Percentiles rank a stretch among this genome's conserved stretches.
These are phyloP conservation scores for Eriocheir sinensis DNA, from an alignment of 1,140 invertebrate genomes.

Conservation along the genomic window DNA sequence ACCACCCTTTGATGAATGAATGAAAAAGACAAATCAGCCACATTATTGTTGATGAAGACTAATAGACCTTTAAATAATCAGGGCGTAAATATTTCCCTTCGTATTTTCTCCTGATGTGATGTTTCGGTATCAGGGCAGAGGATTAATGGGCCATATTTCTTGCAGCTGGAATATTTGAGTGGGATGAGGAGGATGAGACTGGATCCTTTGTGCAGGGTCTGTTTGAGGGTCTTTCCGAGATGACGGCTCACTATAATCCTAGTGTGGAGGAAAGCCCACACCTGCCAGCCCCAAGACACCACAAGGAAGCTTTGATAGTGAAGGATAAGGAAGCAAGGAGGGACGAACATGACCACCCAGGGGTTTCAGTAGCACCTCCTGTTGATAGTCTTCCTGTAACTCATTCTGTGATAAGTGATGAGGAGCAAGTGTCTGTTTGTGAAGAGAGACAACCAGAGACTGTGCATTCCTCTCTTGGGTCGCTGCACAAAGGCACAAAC, in stretches of 20 bases:
- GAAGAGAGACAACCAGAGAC: background rate
- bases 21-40: too few species aligned
- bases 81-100: too few species aligned
- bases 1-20: too few species aligned
- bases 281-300: background rate
- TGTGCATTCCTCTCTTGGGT: background rate
- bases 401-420: background rate
- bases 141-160: slow-evolving; percentile 53
- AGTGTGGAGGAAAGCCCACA: background rate
- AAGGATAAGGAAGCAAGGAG: background rate
- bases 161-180: slow-evolving; percentile 68
- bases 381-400: background rate
- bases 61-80: too few species aligned
- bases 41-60: too few species aligned
- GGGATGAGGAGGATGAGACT: slow-evolving; percentile 58
- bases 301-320: background rate
- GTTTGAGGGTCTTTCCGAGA: slow-evolving; percentile 51
- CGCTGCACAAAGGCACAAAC: too few species aligned
- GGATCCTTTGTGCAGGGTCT: slow-evolving; percentile 57
- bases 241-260: slow-evolving; percentile 15
- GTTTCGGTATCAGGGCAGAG: background rate
- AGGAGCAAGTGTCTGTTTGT: background rate
- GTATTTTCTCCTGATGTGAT: slow-evolving; percentile 24
- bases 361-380: too few species aligned
- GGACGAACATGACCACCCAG: background rate